These are phyloP conservation scores for Ectemnius cavifrons DNA, from an alignment of 2,888 invertebrate species.

Conservation along the genomic window DNA sequence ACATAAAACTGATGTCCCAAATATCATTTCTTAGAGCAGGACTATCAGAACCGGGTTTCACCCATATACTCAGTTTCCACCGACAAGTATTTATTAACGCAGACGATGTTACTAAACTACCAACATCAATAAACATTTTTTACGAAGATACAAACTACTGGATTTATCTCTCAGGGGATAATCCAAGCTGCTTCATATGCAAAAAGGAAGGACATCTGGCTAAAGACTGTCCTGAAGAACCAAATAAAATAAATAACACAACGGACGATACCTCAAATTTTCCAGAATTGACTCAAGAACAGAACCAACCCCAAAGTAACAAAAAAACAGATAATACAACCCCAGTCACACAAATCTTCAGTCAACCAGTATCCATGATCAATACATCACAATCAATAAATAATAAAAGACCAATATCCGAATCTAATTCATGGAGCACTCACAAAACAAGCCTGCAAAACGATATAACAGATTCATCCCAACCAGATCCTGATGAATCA, in stretches of 20 bases:
- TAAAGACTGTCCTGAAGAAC: background rate
- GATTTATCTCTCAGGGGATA: background rate
- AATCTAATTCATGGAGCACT: too few species aligned
- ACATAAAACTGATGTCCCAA: background rate
- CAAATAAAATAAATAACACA: too few species aligned
- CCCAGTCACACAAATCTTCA: too few species aligned
- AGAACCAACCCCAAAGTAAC: too few species aligned
- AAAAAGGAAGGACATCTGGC: slow-evolving; percentile 18
- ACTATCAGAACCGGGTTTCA: background rate
- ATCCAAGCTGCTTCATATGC: slow-evolving; percentile 11
- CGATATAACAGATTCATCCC: too few species aligned
- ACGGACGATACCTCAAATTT: too few species aligned
- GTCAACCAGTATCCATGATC: too few species aligned
- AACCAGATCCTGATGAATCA: too few species aligned
- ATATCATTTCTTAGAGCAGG: slow-evolving; percentile 9
- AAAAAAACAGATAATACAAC: too few species aligned
- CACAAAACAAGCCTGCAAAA: too few species aligned
- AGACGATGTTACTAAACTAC: slow-evolving; percentile 9
- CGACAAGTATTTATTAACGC: slow-evolving; percentile 9
- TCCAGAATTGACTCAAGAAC: too few species aligned
- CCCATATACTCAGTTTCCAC: slow-evolving; percentile 4
- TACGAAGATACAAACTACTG: slow-evolving; percentile 3
- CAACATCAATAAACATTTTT: background rate
- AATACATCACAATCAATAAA: background rate
- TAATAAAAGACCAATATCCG: too few species aligned